Conservation (phyloP, 2,113 vertebrate species). For the Gnathonemus longibarbis region DNA sequence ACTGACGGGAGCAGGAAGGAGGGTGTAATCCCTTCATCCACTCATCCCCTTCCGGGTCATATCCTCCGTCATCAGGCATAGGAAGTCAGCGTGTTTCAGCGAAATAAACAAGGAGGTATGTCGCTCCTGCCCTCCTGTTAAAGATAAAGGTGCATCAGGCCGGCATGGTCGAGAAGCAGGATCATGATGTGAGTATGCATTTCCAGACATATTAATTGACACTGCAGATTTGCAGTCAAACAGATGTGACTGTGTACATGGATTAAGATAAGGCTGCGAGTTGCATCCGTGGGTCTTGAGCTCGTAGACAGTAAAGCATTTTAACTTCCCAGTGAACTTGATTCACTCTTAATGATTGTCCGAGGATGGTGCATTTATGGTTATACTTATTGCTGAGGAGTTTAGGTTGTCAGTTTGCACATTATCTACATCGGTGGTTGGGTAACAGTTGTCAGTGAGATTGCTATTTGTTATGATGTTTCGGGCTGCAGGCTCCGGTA, state of each 20-base stretch:
- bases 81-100: background rate
- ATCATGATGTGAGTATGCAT: conserved; percentile 18
- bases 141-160: background rate
- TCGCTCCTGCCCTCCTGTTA: background rate
- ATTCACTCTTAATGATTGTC: background rate
- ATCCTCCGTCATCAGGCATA: background rate
- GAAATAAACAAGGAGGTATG: background rate
- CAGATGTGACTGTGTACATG: background rate
- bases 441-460: background rate
- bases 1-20: background rate
- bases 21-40: background rate
- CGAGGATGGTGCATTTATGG: background rate
- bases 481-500: background rate
- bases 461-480: background rate
- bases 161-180: conserved; percentile 25
- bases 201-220: background rate
- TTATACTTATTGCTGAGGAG: background rate
- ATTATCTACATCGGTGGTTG: background rate
- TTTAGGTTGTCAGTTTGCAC: background rate
- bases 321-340: background rate
- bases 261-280: background rate
- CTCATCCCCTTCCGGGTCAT: background rate
- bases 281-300: background rate
- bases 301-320: background rate
- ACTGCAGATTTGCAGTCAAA: background rate